Evolutionary conservation across 1,140 invertebrate genomes (phyloP).

Genomic region (Drosophila pandora): DNA sequence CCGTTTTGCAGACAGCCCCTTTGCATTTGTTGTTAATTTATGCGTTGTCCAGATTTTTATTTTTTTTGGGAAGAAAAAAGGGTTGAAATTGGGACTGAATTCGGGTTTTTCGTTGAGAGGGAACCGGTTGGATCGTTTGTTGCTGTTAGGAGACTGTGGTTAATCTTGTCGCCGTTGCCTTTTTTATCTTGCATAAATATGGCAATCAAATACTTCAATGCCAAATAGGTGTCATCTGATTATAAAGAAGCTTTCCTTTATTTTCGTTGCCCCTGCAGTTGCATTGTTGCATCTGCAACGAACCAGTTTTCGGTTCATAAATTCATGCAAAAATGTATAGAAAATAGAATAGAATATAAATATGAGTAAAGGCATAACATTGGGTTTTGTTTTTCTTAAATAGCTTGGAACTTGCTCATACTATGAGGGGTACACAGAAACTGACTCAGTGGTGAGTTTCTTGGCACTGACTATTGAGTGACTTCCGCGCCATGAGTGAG

Average conservation of each 20-base stretch:
- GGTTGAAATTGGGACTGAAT: slow-evolving; percentile 63
- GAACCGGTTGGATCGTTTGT: slow-evolving; percentile 54
- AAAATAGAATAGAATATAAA: slow-evolving; percentile 14
- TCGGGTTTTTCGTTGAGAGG: slow-evolving; percentile 53
- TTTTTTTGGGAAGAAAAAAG: slow-evolving; percentile 19
- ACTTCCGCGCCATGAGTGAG: slow-evolving; percentile 21
- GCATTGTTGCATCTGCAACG: slow-evolving; percentile 21
- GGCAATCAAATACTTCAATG: slow-evolving; percentile 76
- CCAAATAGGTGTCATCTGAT: slow-evolving; percentile 71
- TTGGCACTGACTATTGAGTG: slow-evolving; percentile 39
- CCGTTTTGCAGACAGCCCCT: slow-evolving; percentile 38
- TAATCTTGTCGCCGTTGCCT: slow-evolving; percentile 81
- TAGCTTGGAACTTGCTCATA: slow-evolving; percentile 43
- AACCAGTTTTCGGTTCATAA: slow-evolving; percentile 35
- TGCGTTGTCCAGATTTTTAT: slow-evolving; percentile 47
- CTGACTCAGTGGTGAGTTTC: slow-evolving; percentile 65
- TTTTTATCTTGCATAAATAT: slow-evolving; percentile 80
- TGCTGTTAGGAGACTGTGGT: slow-evolving; percentile 75
- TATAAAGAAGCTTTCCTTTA: slow-evolving; percentile 40
- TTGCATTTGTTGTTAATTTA: neutral
- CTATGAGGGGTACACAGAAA: slow-evolving; percentile 26
- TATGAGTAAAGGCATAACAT: neutral
- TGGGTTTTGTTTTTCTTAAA: slow-evolving; percentile 11
- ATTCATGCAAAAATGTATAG: slow-evolving; percentile 39
- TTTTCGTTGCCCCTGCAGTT: slow-evolving; percentile 18